These are phyloP conservation scores for Esox lucius DNA, from an alignment of 2,797 vertebrate genomes.

Conservation along the genomic window DNA sequence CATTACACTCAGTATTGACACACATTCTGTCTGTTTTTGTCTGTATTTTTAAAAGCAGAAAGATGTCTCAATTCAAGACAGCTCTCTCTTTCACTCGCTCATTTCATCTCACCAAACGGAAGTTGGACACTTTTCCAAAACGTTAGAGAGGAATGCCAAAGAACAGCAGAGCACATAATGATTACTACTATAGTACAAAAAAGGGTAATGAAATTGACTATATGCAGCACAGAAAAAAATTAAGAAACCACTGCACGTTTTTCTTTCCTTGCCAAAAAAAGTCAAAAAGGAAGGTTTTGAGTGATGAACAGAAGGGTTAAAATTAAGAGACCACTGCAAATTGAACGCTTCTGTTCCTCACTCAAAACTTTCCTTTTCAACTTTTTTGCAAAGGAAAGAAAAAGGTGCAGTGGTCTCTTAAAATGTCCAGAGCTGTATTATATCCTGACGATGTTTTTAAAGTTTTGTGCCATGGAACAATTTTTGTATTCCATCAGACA, in stretches of 20 bases:
- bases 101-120: slow-evolving; percentile 11
- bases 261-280: no score
- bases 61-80: neutral
- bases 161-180: slow-evolving; percentile 24
- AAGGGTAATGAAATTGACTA: neutral
- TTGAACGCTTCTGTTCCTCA: no score
- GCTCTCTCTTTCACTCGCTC: neutral
- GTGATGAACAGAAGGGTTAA: no score
- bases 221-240: no score
- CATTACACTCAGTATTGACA: neutral
- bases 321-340: no score
- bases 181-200: slow-evolving; percentile 2
- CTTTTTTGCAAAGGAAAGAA: no score
- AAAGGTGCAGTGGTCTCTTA: no score
- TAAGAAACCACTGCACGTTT: no score
- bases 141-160: slow-evolving; percentile 19
- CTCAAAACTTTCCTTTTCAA: neutral
- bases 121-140: slow-evolving; percentile 20
- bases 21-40: neutral
- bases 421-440: no score
- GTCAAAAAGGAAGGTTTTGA: no score
- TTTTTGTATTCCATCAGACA: neutral
- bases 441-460: neutral
- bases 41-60: neutral
- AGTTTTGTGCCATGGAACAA: neutral